phyloP scores from a whole-genome alignment of 2,797 vertebrate genomes.

The Buceros bicornis region DNA sequence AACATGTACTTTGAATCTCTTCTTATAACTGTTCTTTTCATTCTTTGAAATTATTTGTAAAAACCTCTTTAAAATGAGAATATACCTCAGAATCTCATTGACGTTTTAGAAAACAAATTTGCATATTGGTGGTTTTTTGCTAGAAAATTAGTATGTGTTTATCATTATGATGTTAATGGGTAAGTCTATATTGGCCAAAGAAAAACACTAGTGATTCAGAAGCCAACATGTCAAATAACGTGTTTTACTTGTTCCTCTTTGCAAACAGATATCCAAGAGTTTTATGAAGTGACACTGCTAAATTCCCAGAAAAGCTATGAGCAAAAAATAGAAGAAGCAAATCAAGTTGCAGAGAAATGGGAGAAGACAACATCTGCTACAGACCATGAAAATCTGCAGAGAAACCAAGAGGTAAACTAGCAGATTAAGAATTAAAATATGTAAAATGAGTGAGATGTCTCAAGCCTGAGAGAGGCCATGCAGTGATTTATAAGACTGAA shows the following conservation, averaged over 20 bases:
- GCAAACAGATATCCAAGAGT: constrained; percentile 94
- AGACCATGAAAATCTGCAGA: constrained; percentile 74
- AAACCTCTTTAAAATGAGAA: background rate
- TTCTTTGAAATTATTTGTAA: background rate
- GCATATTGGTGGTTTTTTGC: background rate
- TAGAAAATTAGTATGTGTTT: background rate
- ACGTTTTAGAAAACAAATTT: background rate
- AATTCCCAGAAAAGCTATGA: constrained; percentile 92
- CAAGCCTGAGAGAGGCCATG: background rate
- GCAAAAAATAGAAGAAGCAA: constrained; percentile 92
- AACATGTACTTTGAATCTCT: background rate
- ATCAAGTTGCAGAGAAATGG: constrained; percentile 91
- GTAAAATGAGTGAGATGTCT: background rate
- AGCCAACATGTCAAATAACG: background rate
- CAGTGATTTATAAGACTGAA: background rate
- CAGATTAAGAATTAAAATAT: background rate
- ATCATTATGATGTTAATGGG: background rate
- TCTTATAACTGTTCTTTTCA: background rate
- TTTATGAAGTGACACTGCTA: constrained; percentile 93
- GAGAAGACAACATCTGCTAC: constrained; percentile 82
- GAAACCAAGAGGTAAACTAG: constrained; percentile 83
- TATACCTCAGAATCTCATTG: background rate
- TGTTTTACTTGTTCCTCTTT: constrained; percentile 60
- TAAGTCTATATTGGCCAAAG: background rate
- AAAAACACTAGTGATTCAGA: background rate